These are phyloP conservation scores for Rhagologus leucostigma DNA, from an alignment of 2,113 vertebrate species.

Conservation along the genomic window DNA sequence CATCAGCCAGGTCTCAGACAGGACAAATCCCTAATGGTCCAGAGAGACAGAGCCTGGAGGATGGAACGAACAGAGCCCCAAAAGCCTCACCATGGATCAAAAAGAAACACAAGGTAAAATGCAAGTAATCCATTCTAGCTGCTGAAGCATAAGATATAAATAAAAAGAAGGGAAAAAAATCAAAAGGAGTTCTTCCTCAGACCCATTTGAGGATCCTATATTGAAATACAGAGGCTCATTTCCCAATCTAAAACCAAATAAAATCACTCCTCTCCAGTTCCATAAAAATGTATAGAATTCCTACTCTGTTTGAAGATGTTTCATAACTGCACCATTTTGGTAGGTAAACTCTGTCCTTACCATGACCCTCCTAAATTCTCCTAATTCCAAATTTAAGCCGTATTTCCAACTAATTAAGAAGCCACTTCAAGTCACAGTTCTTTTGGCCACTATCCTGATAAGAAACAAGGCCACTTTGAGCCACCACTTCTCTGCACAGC, in stretches of 20 bases:
- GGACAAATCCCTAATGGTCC: background rate
- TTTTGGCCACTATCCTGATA: background rate
- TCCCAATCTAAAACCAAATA: background rate
- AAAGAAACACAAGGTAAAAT: background rate
- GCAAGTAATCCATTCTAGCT: background rate
- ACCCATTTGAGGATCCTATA: background rate
- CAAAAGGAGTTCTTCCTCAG: background rate
- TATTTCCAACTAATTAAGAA: background rate
- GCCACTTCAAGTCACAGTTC: background rate
- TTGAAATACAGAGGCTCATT: background rate
- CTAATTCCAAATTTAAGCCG: background rate
- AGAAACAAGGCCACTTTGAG: background rate
- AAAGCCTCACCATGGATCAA: background rate
- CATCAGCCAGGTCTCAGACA: background rate
- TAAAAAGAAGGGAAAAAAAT: background rate
- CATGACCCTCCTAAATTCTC: background rate
- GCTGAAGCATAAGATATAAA: background rate
- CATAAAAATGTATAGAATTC: background rate
- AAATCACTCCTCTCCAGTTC: background rate
- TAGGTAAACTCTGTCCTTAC: background rate
- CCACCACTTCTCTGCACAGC: background rate
- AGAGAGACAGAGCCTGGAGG: background rate
- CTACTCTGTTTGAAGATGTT: background rate
- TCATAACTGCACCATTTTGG: background rate
- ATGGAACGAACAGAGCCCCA: background rate